phyloP scores from a whole-genome alignment of 2,888 invertebrate genomes.

The Sepiola atlantica region DNA sequence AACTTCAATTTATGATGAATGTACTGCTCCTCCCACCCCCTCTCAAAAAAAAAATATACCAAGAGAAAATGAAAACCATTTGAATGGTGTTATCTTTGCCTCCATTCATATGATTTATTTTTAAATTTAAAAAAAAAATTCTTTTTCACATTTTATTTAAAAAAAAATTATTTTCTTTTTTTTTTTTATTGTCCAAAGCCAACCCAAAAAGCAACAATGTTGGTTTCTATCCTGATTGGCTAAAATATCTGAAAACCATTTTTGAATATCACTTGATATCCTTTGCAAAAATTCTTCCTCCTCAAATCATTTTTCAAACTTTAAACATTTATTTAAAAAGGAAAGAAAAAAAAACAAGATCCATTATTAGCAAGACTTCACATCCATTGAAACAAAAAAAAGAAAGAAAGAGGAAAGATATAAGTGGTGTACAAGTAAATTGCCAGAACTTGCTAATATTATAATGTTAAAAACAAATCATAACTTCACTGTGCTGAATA shows the following conservation, averaged over 20 bases:
- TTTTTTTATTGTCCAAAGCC: background rate
- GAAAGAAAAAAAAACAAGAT: background rate
- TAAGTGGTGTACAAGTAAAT: background rate
- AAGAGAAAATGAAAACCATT: background rate
- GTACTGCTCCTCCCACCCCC: background rate
- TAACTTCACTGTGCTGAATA: constrained; percentile 32
- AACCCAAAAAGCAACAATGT: background rate
- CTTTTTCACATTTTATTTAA: background rate
- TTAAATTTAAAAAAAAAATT: too few species aligned
- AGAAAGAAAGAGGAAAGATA: background rate
- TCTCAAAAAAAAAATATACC: background rate
- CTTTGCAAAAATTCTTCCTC: constrained; percentile 32
- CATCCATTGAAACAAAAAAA: constrained; percentile 32
- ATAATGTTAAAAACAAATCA: constrained; percentile 5
- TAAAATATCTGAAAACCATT: constrained; percentile 24
- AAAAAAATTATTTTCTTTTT: background rate
- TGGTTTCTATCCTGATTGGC: background rate
- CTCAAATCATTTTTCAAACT: background rate
- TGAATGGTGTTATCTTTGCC: background rate
- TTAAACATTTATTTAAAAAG: constrained; percentile 12
- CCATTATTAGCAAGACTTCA: constrained; percentile 32
- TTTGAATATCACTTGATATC: constrained; percentile 23
- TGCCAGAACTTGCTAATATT: constrained; percentile 24
- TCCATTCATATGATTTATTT: background rate
- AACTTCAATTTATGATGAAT: constrained; percentile 32